Conservation (phyloP, 1,140 invertebrate genomes). For the Caenorhabditis elegans region DNA sequence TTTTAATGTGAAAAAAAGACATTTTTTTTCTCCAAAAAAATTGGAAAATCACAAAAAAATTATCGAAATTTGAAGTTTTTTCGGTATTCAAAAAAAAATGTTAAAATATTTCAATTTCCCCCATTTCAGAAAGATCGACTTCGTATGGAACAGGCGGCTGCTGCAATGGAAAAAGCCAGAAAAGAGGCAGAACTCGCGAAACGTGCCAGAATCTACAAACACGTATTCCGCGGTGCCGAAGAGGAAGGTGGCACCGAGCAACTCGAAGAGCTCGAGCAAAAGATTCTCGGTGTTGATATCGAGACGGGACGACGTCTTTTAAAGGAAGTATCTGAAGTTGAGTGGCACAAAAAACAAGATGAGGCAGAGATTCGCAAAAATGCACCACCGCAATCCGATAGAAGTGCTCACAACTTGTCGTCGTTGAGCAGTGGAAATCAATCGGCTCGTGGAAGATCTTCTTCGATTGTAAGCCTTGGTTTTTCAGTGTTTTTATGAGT, state of each 20-base stretch:
- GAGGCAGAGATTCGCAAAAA: not conserved
- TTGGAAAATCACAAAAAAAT: no score
- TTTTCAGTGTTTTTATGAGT: not conserved
- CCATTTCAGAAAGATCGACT: not conserved
- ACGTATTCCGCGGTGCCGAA: not conserved
- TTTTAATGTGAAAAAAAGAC: no score
- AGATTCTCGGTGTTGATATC: not conserved
- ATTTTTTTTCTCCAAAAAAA: no score
- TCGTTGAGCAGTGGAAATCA: not conserved
- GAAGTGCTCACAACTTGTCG: not conserved
- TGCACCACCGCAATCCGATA: not conserved
- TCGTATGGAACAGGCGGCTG: not conserved
- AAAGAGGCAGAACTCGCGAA: not conserved
- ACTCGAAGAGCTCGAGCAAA: not conserved
- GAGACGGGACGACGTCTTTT: not conserved
- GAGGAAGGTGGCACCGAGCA: slow-evolving; percentile 4
- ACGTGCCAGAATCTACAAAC: slow-evolving; percentile 1
- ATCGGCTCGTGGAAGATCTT: not conserved
- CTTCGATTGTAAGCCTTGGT: not conserved
- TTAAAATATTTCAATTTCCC: no score
- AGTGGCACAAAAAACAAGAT: slow-evolving; percentile 11
- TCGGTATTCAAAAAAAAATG: no score
- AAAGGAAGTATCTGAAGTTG: not conserved
- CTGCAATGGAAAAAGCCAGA: not conserved
- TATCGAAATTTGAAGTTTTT: no score